Percentiles rank a stretch among this genome's conserved stretches.
phyloP scores from a whole-genome alignment of 2,797 vertebrate species.

The Erpetoichthys calabaricus region DNA sequence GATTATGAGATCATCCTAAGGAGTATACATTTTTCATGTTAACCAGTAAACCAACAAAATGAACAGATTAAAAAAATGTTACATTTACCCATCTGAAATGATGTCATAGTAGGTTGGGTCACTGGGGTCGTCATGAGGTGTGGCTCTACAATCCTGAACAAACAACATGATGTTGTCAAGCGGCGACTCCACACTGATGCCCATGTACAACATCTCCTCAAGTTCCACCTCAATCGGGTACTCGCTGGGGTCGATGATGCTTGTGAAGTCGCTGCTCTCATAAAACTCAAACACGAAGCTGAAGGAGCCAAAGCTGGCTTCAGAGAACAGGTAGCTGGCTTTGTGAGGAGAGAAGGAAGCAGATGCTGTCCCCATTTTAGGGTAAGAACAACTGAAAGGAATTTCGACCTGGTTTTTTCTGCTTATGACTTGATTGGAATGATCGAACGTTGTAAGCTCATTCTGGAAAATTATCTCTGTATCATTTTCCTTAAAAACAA shows the following conservation, averaged over 20 bases:
- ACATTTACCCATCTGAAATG: no score
- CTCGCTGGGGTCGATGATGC: no score
- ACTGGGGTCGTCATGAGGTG: no score
- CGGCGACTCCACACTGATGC: conserved; percentile 10
- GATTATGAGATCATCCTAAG: no score
- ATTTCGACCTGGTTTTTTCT: conserved; percentile 12
- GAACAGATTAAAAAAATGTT: no score
- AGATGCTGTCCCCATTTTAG: conserved; percentile 7
- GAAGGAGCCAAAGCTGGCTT: conserved; percentile 15
- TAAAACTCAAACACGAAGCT: conserved; percentile 15
- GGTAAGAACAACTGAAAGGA: conserved; percentile 4
- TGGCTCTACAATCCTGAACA: conserved; percentile 8
- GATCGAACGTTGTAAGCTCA: background rate
- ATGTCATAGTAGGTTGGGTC: no score
- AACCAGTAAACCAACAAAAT: no score
- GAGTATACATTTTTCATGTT: no score
- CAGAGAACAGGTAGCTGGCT: conserved; percentile 9
- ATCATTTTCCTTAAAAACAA: background rate
- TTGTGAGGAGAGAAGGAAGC: conserved; percentile 8
- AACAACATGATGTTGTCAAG: conserved; percentile 12
- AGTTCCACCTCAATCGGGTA: background rate
- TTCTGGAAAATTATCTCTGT: conserved; percentile 14
- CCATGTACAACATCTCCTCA: conserved; percentile 9
- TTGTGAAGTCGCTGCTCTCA: background rate
- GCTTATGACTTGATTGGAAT: conserved; percentile 1